Evolutionary conservation across 2,113 vertebrate species (phyloP).

Genomic region (Haliaeetus leucogaster): DNA sequence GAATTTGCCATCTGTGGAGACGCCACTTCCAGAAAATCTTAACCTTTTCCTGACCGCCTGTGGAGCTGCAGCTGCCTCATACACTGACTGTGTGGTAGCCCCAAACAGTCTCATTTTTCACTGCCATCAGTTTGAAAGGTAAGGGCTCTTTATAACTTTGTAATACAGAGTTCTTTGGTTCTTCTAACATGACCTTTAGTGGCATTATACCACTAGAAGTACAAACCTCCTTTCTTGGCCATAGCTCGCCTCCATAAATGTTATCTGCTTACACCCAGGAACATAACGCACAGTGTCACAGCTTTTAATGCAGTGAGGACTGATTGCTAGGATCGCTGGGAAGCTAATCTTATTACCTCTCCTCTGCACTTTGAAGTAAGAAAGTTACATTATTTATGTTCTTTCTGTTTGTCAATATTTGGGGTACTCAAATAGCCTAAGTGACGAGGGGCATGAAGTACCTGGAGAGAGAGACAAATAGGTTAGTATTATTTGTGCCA

Average conservation of each 20-base stretch:
- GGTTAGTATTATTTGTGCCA: background rate
- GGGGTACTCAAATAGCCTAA: background rate
- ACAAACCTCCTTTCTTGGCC: background rate
- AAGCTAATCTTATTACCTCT: background rate
- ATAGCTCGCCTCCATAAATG: background rate
- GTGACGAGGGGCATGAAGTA: background rate
- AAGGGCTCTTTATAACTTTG: background rate
- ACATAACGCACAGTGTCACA: background rate
- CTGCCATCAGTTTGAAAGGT: background rate
- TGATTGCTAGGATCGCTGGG: background rate
- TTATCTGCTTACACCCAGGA: background rate
- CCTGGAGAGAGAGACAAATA: background rate
- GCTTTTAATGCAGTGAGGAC: background rate
- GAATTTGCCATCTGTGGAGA: constrained; percentile 58
- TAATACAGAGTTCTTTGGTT: background rate
- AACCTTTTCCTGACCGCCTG: background rate
- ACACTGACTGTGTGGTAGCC: background rate
- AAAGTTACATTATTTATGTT: background rate
- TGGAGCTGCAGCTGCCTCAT: background rate
- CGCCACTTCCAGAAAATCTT: constrained; percentile 40
- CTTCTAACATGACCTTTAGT: background rate
- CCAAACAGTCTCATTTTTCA: background rate
- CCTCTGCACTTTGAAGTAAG: background rate
- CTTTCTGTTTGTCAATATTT: background rate
- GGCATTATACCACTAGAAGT: background rate